phyloP scores from a whole-genome alignment of 92 coral and sea anemone genomes.

The Galaxea fascicularis region DNA sequence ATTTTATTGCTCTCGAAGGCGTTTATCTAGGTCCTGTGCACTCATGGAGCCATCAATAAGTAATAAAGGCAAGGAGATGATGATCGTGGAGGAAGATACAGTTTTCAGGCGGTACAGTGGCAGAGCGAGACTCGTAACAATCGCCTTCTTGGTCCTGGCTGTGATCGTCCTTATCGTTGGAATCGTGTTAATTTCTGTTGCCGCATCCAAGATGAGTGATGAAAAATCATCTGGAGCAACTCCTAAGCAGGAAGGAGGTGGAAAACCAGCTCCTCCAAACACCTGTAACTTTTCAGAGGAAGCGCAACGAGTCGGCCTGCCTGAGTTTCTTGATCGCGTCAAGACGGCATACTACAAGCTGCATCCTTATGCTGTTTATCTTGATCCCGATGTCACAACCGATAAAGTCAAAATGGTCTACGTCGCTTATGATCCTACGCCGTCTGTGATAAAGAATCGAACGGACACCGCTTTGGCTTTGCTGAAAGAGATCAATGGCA shows the following conservation, averaged over 20 bases:
- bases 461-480: slow-evolving; percentile 83
- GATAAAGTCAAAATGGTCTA: slow-evolving; percentile 57
- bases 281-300: slow-evolving; percentile 72
- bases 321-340: slow-evolving; percentile 74
- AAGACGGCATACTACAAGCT: slow-evolving; percentile 64
- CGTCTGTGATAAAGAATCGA: slow-evolving; percentile 60
- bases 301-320: slow-evolving; percentile 72
- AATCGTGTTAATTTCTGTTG: slow-evolving; percentile 51
- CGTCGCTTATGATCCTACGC: slow-evolving; percentile 80
- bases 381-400: slow-evolving; percentile 62
- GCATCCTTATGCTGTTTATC: slow-evolving; percentile 62
- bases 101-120: not conserved
- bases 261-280: not conserved
- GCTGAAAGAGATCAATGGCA: slow-evolving; percentile 57
- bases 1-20: not conserved
- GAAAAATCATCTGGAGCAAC: not conserved
- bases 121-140: slow-evolving; percentile 11
- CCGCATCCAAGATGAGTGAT: not conserved
- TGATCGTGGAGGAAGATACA: not conserved
- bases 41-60: slow-evolving; percentile 21
- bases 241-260: not conserved
- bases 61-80: slow-evolving; percentile 13
- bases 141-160: slow-evolving; percentile 35
- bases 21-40: not conserved
- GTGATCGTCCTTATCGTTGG: slow-evolving; percentile 42